phyloP scores from a whole-genome alignment of 92 coral and sea anemone species.

The Actinostola sp. region DNA sequence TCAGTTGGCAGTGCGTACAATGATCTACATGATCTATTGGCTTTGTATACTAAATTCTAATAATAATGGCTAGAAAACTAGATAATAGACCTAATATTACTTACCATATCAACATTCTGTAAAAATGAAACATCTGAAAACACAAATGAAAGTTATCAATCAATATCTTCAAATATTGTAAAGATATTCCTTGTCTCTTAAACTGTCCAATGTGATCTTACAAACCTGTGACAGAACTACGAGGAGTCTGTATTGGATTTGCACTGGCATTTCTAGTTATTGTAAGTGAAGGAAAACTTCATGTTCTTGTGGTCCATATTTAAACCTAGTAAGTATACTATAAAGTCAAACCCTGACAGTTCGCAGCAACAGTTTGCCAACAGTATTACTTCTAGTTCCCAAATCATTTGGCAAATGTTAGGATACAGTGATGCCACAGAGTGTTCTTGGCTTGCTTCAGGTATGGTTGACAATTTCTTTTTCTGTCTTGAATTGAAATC shows the following conservation, averaged over 20 bases:
- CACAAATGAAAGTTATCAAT: not conserved
- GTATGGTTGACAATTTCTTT: slow-evolving; percentile 72
- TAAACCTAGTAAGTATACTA: too few species aligned
- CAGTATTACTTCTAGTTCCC: too few species aligned
- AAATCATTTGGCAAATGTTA: too few species aligned
- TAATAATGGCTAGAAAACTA: too few species aligned
- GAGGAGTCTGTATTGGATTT: slow-evolving; percentile 75
- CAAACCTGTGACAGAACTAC: slow-evolving; percentile 78
- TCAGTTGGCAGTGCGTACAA: too few species aligned
- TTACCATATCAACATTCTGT: slow-evolving; percentile 80
- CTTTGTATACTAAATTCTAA: too few species aligned
- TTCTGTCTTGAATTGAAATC: slow-evolving; percentile 20
- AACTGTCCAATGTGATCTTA: too few species aligned
- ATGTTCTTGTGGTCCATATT: not conserved
- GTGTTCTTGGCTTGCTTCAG: slow-evolving; percentile 72
- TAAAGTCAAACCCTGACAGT: too few species aligned
- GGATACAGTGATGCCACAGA: slow-evolving; percentile 74
- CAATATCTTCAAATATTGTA: not conserved
- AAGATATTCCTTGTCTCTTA: too few species aligned
- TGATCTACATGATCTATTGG: too few species aligned
- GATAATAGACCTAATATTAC: not conserved
- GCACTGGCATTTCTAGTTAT: slow-evolving; percentile 70
- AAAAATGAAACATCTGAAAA: slow-evolving; percentile 73
- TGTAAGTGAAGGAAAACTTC: slow-evolving; percentile 25
- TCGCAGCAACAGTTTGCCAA: too few species aligned